These are phyloP conservation scores for Odontomachus brunneus DNA, from an alignment of 1,140 invertebrate species.

Conservation along the genomic window DNA sequence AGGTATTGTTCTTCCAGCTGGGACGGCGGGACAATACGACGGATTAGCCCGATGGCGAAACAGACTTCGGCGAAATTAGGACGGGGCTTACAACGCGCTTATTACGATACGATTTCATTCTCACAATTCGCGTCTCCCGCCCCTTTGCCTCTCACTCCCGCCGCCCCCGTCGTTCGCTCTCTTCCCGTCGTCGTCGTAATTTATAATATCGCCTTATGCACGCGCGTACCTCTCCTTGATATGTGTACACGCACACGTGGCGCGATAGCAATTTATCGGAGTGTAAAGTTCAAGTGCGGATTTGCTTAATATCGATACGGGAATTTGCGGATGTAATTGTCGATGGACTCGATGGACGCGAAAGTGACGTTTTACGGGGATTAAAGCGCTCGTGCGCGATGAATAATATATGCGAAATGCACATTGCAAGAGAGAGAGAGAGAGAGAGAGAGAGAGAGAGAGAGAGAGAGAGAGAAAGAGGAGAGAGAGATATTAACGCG, in stretches of 20 bases:
- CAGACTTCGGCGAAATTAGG: slow-evolving; percentile 53
- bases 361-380: slow-evolving; percentile 5
- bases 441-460: too few species aligned
- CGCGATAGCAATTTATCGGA: slow-evolving; percentile 34
- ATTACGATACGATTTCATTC: slow-evolving; percentile 49
- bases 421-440: neutral
- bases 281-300: slow-evolving; percentile 11
- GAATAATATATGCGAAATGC: neutral
- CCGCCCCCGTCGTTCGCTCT: neutral
- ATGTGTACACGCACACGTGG: too few species aligned
- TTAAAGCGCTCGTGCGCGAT: neutral
- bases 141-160: too few species aligned
- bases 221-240: neutral
- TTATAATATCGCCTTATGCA: slow-evolving; percentile 11
- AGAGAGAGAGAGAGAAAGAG: too few species aligned
- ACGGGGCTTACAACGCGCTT: slow-evolving; percentile 42
- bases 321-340: slow-evolving; percentile 12
- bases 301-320: slow-evolving; percentile 14
- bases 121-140: neutral
- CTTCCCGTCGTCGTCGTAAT: neutral
- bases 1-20: slow-evolving; percentile 50
- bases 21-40: slow-evolving; percentile 51
- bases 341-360: neutral
- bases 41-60: slow-evolving; percentile 52
- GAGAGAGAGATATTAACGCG: too few species aligned